Evolutionary conservation across 2,113 vertebrate species (phyloP), one percentile per base, ranked within the genome.

Genomic region (Pardalotus punctatus): DNA sequence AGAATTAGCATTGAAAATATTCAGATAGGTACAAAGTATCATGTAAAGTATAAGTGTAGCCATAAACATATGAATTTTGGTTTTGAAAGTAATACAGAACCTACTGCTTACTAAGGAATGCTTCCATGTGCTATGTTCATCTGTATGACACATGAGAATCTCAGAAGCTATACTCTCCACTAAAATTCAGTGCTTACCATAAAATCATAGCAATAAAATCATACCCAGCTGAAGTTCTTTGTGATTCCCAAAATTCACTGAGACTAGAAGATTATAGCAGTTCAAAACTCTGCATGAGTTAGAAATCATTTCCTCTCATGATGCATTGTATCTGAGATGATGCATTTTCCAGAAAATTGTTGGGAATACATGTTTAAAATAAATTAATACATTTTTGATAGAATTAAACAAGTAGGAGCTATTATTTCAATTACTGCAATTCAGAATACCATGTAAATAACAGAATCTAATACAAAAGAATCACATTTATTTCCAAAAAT

Each of bases 61-160:
- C 15, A 38, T 70, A 53, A 81, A 65, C 4, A 4, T 24, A 10
- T 1, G 1, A 40, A 33, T 48, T 72, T 69, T 72, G 10, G 0
- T 56, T 90, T 83, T 69, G 11, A n/a, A 90, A 76, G 28, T 87
- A 66, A 28, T 54, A 15, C 28, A 57, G 36, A 77, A 40, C 1
- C 0, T 40, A 28, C 43, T 81, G 17, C 31, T 88, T 90, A 6
- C 13, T 67, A 60, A 82, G 27, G 28, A 96, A 69, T 40, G 12
- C 47, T 74, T 88, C 24, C 16, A 40, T 38, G 16, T 74, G 7
- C 51, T 66, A 6, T 33, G 10, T 65, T 83, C 13, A 65, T 74
- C 24, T 85, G 8, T 67, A 31, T 14, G 65, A 77, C 33, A 38
- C 14, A 38, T 58, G 48, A 92, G 61, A 72, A 24, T 53, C 14